Evolutionary conservation across 2,888 invertebrate species (phyloP).

Genomic region (Cantharis lateralis): DNA sequence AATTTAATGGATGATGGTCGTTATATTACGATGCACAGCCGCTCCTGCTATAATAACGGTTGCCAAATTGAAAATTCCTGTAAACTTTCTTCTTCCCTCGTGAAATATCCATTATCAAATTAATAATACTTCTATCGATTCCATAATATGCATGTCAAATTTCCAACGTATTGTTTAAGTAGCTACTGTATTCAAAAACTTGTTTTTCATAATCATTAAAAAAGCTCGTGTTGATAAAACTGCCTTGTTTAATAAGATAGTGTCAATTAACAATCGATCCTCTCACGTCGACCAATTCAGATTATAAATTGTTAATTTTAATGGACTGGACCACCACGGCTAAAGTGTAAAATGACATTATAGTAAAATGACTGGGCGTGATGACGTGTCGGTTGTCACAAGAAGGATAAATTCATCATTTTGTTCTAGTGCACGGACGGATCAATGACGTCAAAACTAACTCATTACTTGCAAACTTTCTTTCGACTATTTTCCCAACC

Average conservation of each 20-base stretch:
- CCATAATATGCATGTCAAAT: constrained; percentile 34
- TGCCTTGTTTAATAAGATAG: background rate
- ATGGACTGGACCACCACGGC: constrained; percentile 38
- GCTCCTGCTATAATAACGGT: constrained; percentile 42
- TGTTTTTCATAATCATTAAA: background rate
- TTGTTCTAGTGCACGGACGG: constrained; percentile 27
- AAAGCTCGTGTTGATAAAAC: background rate
- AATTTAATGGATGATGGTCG: constrained; percentile 31
- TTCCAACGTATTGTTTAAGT: background rate
- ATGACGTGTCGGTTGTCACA: constrained; percentile 46
- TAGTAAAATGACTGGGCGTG: constrained; percentile 50
- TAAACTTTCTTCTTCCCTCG: constrained; percentile 47
- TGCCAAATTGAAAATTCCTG: constrained; percentile 52
- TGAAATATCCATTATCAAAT: constrained; percentile 52
- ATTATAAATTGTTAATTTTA: constrained; percentile 30
- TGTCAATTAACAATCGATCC: background rate
- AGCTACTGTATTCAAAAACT: background rate
- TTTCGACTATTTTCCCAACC: background rate
- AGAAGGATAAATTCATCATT: constrained; percentile 44
- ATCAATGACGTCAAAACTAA: constrained; percentile 38
- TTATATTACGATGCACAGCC: constrained; percentile 44
- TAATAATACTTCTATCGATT: constrained; percentile 46
- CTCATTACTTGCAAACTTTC: constrained; percentile 19
- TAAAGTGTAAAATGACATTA: constrained; percentile 44
- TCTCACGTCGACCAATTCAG: background rate